Evolutionary conservation across 1,140 invertebrate species (phyloP), one percentile per base, ranked within the genome.

Genomic region (Drosophila micromelanica): DNA sequence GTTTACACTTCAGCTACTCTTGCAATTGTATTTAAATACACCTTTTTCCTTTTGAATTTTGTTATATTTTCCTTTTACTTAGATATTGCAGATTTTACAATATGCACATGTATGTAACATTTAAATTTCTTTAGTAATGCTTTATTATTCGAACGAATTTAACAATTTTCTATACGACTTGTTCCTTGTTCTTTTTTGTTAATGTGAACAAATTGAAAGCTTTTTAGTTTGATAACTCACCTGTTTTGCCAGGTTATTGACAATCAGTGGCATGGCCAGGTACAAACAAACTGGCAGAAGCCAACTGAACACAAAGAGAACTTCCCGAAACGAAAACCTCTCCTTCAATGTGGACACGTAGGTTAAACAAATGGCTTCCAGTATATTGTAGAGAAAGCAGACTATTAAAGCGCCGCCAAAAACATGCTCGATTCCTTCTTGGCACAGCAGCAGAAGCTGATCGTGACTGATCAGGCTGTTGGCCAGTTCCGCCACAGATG

Each of bases 391-490:
- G 1, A 56, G 9, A 8, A 27, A 11, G 37, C 54, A 17, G 9
- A 63, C 3, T 4, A 70, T 4, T 0, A 70, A 13, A 3, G 46
- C 30, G 2, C 42, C 65, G 3, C 71, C 51, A 30, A 55, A 74
- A 6, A 69, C 57, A 11, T 61, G 6, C 0, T 38, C 42, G 8
- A 74, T 4, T 7, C 55, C 37, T 9, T 48, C 35, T 5, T 48
- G 43, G 20, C 65, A 69, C 0, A 74, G 30, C 45, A 70, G n/a
- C 8, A 70, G n/a, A 3, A 74, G 27, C 3, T 74, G 30, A 45
- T 74, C 72, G 17, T 56, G 40, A 1, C 35, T 6, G 1, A 6
- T 0, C 5, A 73, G 54, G 9, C 8, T 56, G 1, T 17, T 11
- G 12, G 55, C 15, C 7, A 73, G 15, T n/a, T 61, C 11, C 3